phyloP scores from a whole-genome alignment of 2,113 vertebrate genomes.

The Piprites chloris region DNA sequence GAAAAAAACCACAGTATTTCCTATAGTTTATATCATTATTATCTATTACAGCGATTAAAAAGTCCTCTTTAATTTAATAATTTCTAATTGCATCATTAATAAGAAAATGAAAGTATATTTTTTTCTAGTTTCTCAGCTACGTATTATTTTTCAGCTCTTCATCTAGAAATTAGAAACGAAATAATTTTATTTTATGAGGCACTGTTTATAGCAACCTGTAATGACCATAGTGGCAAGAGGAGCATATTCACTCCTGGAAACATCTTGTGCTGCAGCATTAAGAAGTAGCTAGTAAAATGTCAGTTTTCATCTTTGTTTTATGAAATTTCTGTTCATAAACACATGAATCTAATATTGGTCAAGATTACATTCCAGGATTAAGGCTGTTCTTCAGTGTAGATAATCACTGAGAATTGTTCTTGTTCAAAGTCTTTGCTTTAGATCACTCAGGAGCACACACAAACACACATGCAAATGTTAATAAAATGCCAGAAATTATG shows the following conservation, averaged over 20 bases:
- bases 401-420: background rate
- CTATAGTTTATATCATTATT: background rate
- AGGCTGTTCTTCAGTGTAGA: background rate
- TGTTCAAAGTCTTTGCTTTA: background rate
- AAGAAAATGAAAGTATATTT: background rate
- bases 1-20: background rate
- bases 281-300: background rate
- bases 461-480: background rate
- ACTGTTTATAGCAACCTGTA: background rate
- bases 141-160: background rate
- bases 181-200: background rate
- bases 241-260: background rate
- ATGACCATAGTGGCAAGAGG: background rate
- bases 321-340: background rate
- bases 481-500: background rate
- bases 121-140: background rate
- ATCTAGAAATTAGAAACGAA: background rate
- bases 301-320: background rate
- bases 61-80: background rate
- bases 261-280: background rate
- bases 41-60: background rate
- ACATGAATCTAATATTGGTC: background rate
- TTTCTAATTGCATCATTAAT: background rate
- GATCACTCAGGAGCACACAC: background rate
- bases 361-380: background rate